Conservation (phyloP, 2,888 invertebrate genomes). For the Ochropleura plecta region DNA sequence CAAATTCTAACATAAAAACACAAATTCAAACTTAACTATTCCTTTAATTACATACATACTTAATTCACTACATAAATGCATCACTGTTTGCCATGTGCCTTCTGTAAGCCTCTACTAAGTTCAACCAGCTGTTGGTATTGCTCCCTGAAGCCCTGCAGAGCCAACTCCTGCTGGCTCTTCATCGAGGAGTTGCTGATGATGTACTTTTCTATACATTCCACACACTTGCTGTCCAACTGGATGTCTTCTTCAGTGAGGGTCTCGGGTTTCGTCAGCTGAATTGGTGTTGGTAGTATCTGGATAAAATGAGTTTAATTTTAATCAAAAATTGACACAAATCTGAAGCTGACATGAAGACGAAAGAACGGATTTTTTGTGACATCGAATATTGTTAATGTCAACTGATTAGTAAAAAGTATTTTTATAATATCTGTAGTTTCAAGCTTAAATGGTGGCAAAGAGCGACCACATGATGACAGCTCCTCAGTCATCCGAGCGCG, state of each 20-base stretch:
- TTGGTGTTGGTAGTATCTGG: conserved; percentile 84
- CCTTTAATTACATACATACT: conserved; percentile 67
- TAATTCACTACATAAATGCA: conserved; percentile 49
- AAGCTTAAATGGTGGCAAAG: no score
- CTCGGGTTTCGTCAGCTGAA: conserved; percentile 84
- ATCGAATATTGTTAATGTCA: background rate
- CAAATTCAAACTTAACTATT: conserved; percentile 71
- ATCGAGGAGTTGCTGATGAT: conserved; percentile 91
- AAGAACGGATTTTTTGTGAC: background rate
- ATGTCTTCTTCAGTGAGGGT: conserved; percentile 89
- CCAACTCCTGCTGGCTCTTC: conserved; percentile 92
- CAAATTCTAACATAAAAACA: conserved; percentile 38
- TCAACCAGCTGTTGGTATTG: conserved; percentile 91
- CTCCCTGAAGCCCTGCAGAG: conserved; percentile 93
- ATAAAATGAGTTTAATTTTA: conserved; percentile 44
- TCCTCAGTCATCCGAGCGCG: no score
- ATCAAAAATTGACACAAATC: background rate
- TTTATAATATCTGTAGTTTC: no score
- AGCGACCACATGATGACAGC: no score
- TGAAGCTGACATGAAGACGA: background rate
- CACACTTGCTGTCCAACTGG: conserved; percentile 89
- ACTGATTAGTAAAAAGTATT: no score
- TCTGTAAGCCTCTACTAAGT: conserved; percentile 91
- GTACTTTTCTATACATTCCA: conserved; percentile 91
- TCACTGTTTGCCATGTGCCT: conserved; percentile 91